Evolutionary conservation across 2,113 vertebrate genomes (phyloP), one percentile per base, ranked within the genome.

Genomic region (Scomber colias): DNA sequence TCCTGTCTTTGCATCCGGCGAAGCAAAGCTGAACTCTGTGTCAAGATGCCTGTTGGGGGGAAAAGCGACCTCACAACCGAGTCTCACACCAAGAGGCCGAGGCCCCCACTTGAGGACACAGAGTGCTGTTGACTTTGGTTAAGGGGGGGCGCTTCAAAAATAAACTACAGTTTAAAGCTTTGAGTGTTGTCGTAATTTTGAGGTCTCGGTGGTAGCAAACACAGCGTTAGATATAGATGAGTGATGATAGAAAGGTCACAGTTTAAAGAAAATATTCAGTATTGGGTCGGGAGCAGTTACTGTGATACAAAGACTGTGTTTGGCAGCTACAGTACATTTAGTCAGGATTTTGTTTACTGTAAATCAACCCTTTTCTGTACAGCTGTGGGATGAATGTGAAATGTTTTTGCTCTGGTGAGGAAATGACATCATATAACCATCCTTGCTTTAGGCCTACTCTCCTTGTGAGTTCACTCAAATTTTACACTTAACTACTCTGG

Each of bases 401-500:
- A 44, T 79, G 79, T 87, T 81, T 89, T 80, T 0, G 3, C 74
- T 69, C 19, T 53, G 17, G 31, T 12, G 31, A 81, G 79, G 84
- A 85, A 84, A 77, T 83, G 6, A 90, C 45, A 61, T 89, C 81
- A 89, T 63, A 49, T 40, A 13, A 45, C 54, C 19, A 61, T 51
- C 48, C 66, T 80, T 21, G n/a, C 44, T 71, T 53, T 46, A 21
- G 21, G 21, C 21, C 21, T 21, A 63, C 67, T 76, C 67, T 64
- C 8, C 27, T 59, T 74, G 40, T 81, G 77, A 84, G 82, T 82
- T 87, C 79, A 80, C 54, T 59, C 49, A 54, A 55, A 66, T 68
- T 45, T 71, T 50, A 76, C 45, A 78, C 74, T 66, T 70, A 73
- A 53, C 79, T 50, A 49, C 81, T 78, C 60, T 49, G 72, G 81